Evolutionary conservation across 2,888 invertebrate genomes (phyloP), one percentile per base, ranked within the genome.

Genomic region (Nipponacmea schrenckii): DNA sequence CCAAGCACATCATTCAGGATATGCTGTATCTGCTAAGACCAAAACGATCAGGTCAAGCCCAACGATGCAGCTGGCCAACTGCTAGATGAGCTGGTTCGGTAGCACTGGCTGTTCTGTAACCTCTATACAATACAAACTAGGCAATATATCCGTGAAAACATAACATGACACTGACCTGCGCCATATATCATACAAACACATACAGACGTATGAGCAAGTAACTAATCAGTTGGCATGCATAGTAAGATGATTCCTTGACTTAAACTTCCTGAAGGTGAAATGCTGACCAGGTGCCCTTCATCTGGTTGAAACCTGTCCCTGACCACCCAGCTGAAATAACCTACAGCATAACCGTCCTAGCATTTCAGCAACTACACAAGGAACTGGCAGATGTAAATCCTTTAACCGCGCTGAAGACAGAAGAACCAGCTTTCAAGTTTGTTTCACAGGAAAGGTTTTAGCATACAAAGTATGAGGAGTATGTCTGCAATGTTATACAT

Each of bases 151-250:
- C 15, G 17, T 48, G 17, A 17, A 48, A 48, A 15, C 14, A 15
- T 48, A 17, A 48, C 14, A 48, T 17, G 14, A 1, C n/a, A n/a
- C n/a, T n/a, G n/a, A n/a, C n/a, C n/a, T n/a, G n/a, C n/a, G n/a
- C n/a, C n/a, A n/a, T n/a, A n/a, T n/a, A n/a, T n/a, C n/a, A n/a
- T n/a, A n/a, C n/a, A n/a, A n/a, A n/a, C n/a, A n/a, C n/a, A 14
- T 48, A n/a, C 48, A 48, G n/a, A 48, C 14, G 48, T 48, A 17
- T n/a, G 48, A 12, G n/a, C 48, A 48, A 17, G 48, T 48, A 1
- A 48, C 48, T 48, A 48, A 48, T 48, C 48, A 48, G n/a, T 48
- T 48, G n/a, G 48, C 48, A 14, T 48, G 48, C 48, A 48, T 48
- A 17, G 48, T 48, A n/a, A 48, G 48, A 48, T 48, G 48, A 17